Percentiles rank a stretch among this genome's conserved stretches.
phyloP scores from a whole-genome alignment of 2,797 vertebrate species.

The Chlorospingus semifuscus region DNA sequence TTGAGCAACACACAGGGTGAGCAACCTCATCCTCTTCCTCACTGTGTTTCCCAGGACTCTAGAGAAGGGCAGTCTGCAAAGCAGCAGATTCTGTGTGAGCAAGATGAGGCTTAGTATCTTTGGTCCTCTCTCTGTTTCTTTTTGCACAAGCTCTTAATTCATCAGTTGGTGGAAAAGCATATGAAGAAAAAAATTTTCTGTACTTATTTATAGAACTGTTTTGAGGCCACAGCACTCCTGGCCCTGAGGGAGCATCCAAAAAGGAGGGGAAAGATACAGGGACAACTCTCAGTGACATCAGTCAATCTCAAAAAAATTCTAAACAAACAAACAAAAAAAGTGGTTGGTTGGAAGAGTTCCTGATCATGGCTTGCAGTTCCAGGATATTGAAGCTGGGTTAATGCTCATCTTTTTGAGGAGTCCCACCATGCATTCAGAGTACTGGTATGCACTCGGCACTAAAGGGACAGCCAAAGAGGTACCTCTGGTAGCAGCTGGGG shows the following conservation, averaged over 20 bases:
- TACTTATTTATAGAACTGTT: not conserved
- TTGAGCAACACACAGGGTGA: not conserved
- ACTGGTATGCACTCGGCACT: not conserved
- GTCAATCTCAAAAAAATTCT: not conserved
- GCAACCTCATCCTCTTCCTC: conserved; percentile 12
- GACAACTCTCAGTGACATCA: not conserved
- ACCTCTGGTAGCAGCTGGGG: not conserved
- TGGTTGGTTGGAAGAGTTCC: not conserved
- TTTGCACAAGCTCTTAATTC: not conserved
- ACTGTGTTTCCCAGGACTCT: not conserved
- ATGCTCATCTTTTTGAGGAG: not conserved
- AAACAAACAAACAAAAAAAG: not conserved
- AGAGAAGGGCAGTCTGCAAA: not conserved
- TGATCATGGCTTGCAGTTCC: not conserved
- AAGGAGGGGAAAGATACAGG: not conserved
- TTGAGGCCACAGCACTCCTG: not conserved
- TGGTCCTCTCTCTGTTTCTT: not conserved
- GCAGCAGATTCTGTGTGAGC: not conserved
- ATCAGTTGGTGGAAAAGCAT: not conserved
- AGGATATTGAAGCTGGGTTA: not conserved
- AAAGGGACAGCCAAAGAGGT: not conserved
- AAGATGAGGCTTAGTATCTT: not conserved
- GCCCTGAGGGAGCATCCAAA: not conserved
- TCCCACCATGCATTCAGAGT: not conserved
- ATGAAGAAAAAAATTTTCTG: not conserved